These are phyloP conservation scores for Fringilla coelebs DNA, from an alignment of 2,797 vertebrate genomes.

Conservation along the genomic window DNA sequence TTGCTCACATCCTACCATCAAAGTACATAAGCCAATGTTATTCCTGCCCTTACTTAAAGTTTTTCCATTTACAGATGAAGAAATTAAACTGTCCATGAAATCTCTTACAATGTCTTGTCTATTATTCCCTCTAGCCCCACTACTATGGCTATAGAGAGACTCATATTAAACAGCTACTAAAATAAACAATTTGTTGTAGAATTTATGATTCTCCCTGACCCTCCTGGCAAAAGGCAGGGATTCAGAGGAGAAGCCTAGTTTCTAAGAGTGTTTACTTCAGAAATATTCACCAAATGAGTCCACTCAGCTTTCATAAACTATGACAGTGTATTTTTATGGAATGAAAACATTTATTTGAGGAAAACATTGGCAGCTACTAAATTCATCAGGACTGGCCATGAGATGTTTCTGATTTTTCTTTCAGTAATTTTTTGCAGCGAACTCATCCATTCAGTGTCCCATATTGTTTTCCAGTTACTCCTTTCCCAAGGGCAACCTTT, in stretches of 20 bases:
- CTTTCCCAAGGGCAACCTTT: not conserved
- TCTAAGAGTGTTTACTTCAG: not conserved
- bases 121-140: not conserved
- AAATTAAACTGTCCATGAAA: not conserved
- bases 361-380: not conserved
- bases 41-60: not conserved
- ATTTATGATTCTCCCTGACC: not conserved
- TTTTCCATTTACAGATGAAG: not conserved
- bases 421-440: not conserved
- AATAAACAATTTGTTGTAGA: not conserved
- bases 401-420: not conserved
- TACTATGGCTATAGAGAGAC: not conserved
- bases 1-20: not conserved
- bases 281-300: not conserved
- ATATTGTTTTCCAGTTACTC: not conserved
- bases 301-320: not conserved
- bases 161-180: not conserved
- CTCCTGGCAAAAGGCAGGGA: not conserved
- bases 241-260: not conserved
- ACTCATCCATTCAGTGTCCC: not conserved
- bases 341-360: not conserved
- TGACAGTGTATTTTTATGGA: not conserved
- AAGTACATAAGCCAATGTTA: not conserved
- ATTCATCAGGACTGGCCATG: not conserved
- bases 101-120: not conserved